Percentiles rank a stretch among this genome's conserved stretches.
These are phyloP conservation scores for Dinocampus coccinellae DNA, from an alignment of 2,888 invertebrate genomes.

Conservation along the genomic window DNA sequence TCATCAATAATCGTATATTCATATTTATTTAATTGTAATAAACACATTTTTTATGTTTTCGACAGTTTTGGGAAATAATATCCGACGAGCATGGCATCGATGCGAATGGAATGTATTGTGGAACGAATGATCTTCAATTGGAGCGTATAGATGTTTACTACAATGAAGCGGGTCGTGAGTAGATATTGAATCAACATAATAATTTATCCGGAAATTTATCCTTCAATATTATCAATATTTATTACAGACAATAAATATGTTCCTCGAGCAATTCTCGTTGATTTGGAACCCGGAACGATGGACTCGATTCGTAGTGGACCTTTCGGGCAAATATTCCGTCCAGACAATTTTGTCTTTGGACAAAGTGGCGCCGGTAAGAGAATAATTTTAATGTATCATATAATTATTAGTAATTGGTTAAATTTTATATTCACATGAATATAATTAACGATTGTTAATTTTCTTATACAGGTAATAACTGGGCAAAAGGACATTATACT, in stretches of 20 bases:
- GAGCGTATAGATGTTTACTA: slow-evolving; percentile 93
- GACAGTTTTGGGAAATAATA: slow-evolving; percentile 86
- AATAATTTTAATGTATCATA: neutral
- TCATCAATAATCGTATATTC: no score
- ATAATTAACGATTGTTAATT: slow-evolving; percentile 67
- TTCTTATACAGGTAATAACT: slow-evolving; percentile 62
- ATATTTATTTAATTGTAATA: slow-evolving; percentile 41
- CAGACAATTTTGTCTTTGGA: slow-evolving; percentile 77
- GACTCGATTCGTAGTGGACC: slow-evolving; percentile 77
- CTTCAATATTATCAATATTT: neutral
- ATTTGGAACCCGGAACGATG: slow-evolving; percentile 80
- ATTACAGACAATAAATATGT: slow-evolving; percentile 73
- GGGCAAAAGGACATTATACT: slow-evolving; percentile 75
- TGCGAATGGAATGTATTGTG: slow-evolving; percentile 72
- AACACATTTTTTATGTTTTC: no score
- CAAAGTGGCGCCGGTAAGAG: slow-evolving; percentile 68
- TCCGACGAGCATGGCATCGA: slow-evolving; percentile 80
- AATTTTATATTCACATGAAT: slow-evolving; percentile 55
- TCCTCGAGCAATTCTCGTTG: slow-evolving; percentile 76
- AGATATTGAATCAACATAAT: neutral
- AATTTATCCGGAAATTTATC: neutral
- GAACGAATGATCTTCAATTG: slow-evolving; percentile 82
- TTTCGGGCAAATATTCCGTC: slow-evolving; percentile 75
- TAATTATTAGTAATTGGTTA: neutral
- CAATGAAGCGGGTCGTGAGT: slow-evolving; percentile 78